Base-by-base conservation (phyloP, 2,113 vertebrate species). In the Nanorana parkeri region DNA sequence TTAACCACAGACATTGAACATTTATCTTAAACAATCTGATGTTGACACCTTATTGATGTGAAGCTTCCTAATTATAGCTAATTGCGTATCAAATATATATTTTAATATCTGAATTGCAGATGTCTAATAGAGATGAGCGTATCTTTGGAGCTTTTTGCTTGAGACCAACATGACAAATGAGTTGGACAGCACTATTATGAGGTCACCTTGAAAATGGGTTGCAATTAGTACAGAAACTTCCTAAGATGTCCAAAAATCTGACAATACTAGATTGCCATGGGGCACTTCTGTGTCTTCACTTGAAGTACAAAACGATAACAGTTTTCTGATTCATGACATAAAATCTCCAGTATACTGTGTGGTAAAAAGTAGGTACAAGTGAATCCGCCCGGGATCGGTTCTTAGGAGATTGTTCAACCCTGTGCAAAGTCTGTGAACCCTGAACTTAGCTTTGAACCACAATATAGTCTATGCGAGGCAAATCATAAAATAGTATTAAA, bases 21-120 rank as follows among this genome's bases (percentile, higher is more conserved):
- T 86, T 72, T 80, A 63, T 63, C 92, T 89, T 1, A 91, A 90
- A 91, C 85, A 90, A 91, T 90, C 84, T 90, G 69, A 13, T 91
- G 91, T 91, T 92, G 91, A 93, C 90, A 92, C 87, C 86, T 91
- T 88, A 89, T 84, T 88, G 89, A 93, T 87, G 88, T 87, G 88
- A 92, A 90, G 91, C 87, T 91, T 91, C 89, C 91, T 93, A 93
- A 94, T 94, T 94, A 93, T 86, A 89, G 89, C 88, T 93, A 93
- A 93, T 95, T 92, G 88, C 87, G 84, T 91, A 93, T 91, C 91
- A 92, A 86, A 88, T 52, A 88, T 54, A 67, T 54, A 29, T 68
- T 69, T 86, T 85, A 54, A 28, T 23, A 71, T 89, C 88, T 89
- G 85, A 92, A 93, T 84, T 87, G 73, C 84, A 90, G 87, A 90